Evolutionary conservation across 2,797 vertebrate species (phyloP).

Genomic region (Gallinago nigripennis): DNA sequence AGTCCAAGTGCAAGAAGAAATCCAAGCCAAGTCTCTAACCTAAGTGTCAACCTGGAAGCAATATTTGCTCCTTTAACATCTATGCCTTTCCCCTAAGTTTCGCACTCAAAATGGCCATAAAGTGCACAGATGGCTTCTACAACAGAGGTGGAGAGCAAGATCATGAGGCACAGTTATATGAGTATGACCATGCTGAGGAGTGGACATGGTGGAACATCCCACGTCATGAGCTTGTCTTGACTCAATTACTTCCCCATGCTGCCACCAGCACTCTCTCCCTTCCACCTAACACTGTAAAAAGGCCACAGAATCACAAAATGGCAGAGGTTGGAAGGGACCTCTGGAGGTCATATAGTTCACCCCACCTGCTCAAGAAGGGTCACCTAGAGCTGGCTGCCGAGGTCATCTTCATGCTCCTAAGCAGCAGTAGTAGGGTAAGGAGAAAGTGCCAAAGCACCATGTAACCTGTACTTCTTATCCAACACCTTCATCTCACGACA

Average conservation of each 20-base stretch:
- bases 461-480: not conserved
- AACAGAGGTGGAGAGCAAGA: not conserved
- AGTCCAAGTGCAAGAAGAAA: not conserved
- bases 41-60: not conserved
- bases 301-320: not conserved
- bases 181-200: not conserved
- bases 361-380: not conserved
- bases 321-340: not conserved
- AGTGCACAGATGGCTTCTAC: not conserved
- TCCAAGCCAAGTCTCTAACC: not conserved
- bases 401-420: not conserved
- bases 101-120: not conserved
- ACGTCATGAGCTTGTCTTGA: not conserved
- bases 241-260: not conserved
- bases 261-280: not conserved
- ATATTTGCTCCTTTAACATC: not conserved
- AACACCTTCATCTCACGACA: not conserved
- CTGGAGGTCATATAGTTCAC: not conserved
- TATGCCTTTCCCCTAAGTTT: not conserved
- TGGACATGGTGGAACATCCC: not conserved
- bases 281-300: not conserved
- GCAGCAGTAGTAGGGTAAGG: not conserved
- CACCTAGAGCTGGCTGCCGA: not conserved
- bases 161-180: not conserved
- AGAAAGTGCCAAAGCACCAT: not conserved